Conservation (phyloP, 2,113 vertebrate species). For the Pavo muticus region DNA sequence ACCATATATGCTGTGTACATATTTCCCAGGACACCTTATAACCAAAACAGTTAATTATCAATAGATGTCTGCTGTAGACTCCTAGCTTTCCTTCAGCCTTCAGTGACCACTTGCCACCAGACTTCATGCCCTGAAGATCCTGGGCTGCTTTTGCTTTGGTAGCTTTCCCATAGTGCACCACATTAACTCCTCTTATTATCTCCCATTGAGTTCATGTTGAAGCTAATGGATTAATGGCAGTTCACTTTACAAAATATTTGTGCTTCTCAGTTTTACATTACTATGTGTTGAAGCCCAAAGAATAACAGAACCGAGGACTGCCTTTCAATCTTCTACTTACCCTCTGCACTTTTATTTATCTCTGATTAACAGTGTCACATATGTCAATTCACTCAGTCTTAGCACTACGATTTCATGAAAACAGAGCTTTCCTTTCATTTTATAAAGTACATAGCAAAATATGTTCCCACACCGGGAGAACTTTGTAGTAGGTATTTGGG, state of each 20-base stretch:
- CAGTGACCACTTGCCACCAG: not conserved
- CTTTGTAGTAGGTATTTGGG: not conserved
- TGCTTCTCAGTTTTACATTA: not conserved
- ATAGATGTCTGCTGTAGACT: not conserved
- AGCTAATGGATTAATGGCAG: not conserved
- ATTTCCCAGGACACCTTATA: not conserved
- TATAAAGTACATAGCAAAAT: not conserved
- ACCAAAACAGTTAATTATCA: not conserved
- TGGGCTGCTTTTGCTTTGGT: not conserved
- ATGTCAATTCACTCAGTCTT: not conserved
- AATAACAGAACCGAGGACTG: not conserved
- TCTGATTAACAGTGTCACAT: not conserved
- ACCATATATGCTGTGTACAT: rapidly evolving
- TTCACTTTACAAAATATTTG: not conserved
- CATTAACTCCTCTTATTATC: not conserved
- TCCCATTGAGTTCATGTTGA: not conserved
- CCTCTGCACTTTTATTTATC: not conserved
- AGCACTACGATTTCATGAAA: not conserved
- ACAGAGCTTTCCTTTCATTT: not conserved
- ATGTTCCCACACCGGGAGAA: not conserved
- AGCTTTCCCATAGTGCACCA: not conserved
- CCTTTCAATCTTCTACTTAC: not conserved
- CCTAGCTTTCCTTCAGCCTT: not conserved
- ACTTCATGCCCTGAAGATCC: not conserved
- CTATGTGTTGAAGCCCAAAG: not conserved